Conservation (phyloP, 1,140 invertebrate genomes). For the Rhagoletis zephyria region DNA sequence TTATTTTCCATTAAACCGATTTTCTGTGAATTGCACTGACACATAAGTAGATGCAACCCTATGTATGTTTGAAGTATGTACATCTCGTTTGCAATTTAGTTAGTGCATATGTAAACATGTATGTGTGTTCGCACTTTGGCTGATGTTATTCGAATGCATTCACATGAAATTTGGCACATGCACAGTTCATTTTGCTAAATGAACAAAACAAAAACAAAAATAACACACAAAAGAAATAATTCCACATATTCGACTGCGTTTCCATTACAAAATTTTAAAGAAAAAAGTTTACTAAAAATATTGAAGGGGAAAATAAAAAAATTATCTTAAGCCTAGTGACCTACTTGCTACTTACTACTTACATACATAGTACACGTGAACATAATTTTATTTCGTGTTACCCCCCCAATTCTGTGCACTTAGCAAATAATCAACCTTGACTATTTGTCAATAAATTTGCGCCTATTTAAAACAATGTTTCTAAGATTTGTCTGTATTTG, state of each 20-base stretch:
- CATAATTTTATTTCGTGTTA: no score
- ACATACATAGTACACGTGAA: no score
- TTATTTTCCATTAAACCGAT: no score
- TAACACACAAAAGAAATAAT: neutral
- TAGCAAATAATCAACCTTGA: no score
- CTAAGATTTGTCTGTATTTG: no score
- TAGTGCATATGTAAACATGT: neutral
- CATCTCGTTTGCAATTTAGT: neutral
- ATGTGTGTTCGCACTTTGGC: neutral
- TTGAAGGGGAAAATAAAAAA: neutral
- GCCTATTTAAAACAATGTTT: no score
- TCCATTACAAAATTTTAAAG: neutral
- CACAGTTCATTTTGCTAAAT: constrained; percentile 15
- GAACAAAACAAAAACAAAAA: neutral
- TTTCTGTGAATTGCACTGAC: neutral
- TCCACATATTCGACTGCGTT: neutral
- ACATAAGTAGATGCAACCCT: neutral
- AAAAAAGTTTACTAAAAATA: neutral
- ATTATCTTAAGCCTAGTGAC: neutral
- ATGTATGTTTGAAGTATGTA: neutral
- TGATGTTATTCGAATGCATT: constrained; percentile 9
- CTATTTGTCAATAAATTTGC: no score
- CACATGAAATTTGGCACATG: constrained; percentile 35
- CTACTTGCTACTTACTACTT: neutral
- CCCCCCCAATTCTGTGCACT: no score